Evolutionary conservation across 2,888 invertebrate genomes (phyloP), one percentile per base, ranked within the genome.

Genomic region (Elmis aenea): DNA sequence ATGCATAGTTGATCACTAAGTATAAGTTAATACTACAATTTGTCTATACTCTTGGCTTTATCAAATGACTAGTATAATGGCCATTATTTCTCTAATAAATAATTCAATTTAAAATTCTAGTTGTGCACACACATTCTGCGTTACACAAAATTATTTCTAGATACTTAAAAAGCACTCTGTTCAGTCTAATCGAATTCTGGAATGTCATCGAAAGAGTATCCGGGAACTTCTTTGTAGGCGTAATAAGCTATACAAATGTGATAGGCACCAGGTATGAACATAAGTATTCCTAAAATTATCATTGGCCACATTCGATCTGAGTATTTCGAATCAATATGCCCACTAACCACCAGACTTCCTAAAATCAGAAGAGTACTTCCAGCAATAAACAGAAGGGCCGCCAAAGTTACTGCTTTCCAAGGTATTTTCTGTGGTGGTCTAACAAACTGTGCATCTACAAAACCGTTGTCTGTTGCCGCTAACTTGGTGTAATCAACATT

Each of bases 251-350:
- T 86, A 52, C 89, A 77, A 27, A 90, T 81, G 62, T 94, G 92
- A 67, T 93, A 93, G 31, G 86, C 85, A 22, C 92, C 93, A 1
- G 93, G 93, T 49, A 93, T 81, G 59, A 93, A 91, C 88, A 92
- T 90, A 21, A 94, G 72, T 12, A 78, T 72, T 16, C 93, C 94
- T 57, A 94, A 71, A 50, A 92, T 83, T 45, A 92, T 79, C 66
- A 93, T 76, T 1, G 92, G 92, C 88, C 89, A 91, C 63, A 88
- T 81, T 43, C 91, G 75, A 65, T 92, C 91, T 2, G 83, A 78
- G 67, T 92, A 90, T 76, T 88, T 83, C 16, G 83, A 76, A 57
- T 83, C 82, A 58, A 90, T 84, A 55, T 85, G 80, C 10, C 92
- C 91, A 39, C 83, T 79, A 13, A 89, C 78, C 40, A 91, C 81